phyloP scores from a whole-genome alignment of 2,113 vertebrate species.

The Etheostoma cragini region DNA sequence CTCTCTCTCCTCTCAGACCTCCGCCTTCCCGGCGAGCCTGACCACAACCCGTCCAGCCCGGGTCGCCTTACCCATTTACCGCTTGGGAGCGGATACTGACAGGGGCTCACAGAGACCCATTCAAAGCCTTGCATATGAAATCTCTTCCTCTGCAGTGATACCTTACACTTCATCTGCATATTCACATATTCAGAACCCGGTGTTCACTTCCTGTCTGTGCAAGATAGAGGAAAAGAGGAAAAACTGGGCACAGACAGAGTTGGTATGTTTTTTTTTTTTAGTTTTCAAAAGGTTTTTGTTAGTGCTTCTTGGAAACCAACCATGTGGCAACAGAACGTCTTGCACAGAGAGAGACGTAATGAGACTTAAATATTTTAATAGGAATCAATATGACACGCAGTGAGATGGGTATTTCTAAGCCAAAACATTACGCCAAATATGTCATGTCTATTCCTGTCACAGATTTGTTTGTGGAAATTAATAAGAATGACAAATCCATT shows the following conservation, averaged over 20 bases:
- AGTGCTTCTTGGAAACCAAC: conserved; percentile 20
- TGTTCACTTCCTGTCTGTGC: conserved; percentile 63
- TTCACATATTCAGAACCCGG: conserved; percentile 69
- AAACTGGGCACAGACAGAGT: conserved; percentile 26
- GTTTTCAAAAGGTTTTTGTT: conserved; percentile 57
- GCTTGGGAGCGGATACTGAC: conserved; percentile 70
- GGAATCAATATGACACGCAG: neutral
- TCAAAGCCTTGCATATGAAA: conserved; percentile 73
- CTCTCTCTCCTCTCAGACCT: conserved; percentile 35
- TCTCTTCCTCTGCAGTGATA: conserved; percentile 72
- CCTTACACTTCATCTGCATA: conserved; percentile 78
- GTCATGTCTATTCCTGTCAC: neutral
- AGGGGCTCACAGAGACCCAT: conserved; percentile 60
- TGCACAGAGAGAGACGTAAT: neutral
- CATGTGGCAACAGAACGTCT: neutral
- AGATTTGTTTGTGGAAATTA: conserved; percentile 1
- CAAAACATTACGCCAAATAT: neutral
- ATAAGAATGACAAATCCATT: neutral
- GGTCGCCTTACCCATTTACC: conserved; percentile 63
- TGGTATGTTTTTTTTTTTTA: conserved; percentile 58
- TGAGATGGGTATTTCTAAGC: neutral
- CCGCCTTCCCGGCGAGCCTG: conserved; percentile 43
- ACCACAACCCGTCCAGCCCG: conserved; percentile 64
- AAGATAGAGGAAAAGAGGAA: conserved; percentile 46
- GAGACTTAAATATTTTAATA: neutral